Conservation (phyloP, 2,113 vertebrate species). For the Merops nubicus region DNA sequence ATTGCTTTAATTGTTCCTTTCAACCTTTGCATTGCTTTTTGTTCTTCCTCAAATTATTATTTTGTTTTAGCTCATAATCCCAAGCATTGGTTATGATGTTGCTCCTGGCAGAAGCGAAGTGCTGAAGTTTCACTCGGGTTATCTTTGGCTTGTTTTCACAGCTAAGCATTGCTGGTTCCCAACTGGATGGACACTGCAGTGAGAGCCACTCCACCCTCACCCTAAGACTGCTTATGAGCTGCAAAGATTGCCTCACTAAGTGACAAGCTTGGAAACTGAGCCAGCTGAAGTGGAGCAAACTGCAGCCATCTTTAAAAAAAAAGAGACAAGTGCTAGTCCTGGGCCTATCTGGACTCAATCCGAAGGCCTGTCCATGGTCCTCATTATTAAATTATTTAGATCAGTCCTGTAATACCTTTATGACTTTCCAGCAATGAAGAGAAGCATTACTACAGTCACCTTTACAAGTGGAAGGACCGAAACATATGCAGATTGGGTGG, state of each 20-base stretch:
- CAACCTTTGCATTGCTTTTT: not conserved
- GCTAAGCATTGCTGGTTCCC: not conserved
- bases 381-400: not conserved
- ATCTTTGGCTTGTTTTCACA: constrained; percentile 41
- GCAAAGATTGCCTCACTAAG: not conserved
- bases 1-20: constrained; percentile 59
- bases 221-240: not conserved
- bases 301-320: not conserved
- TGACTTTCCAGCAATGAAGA: not conserved
- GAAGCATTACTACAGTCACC: not conserved
- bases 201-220: not conserved
- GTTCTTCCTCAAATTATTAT: constrained; percentile 55
- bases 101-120: constrained; percentile 35
- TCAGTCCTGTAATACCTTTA: not conserved
- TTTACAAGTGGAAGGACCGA: not conserved
- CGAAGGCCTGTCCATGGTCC: not conserved
- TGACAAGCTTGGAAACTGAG: not conserved
- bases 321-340: not conserved
- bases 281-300: not conserved
- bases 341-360: not conserved
- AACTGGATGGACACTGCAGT: not conserved
- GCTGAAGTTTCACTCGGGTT: constrained; percentile 27
- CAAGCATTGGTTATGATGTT: not conserved
- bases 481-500: not conserved
- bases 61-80: constrained; percentile 25